Conservation (phyloP, 2,113 vertebrate species). For the Amblyopsis rosae region DNA sequence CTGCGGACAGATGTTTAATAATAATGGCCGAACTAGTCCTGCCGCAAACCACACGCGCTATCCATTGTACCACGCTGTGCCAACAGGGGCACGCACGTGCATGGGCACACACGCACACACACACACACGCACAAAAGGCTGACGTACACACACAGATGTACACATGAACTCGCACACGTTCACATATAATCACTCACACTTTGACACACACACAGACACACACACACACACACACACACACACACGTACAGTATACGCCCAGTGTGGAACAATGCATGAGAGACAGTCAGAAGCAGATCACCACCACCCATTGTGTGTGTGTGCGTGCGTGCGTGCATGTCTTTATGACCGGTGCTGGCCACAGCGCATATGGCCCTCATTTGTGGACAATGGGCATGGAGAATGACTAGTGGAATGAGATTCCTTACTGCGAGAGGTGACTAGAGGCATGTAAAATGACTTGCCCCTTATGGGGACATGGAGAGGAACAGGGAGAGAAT, state of each 20-base stretch:
- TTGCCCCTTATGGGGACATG: conserved; percentile 67
- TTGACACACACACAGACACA: conserved; percentile 52
- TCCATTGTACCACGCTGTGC: conserved; percentile 52
- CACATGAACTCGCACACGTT: conserved; percentile 23
- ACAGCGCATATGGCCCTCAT: conserved; percentile 75
- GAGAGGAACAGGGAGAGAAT: conserved; percentile 32
- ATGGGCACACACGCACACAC: conserved; percentile 19
- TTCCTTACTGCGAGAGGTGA: conserved; percentile 71
- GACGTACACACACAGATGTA: background rate
- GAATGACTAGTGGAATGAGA: conserved; percentile 67
- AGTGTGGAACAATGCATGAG: too few species aligned
- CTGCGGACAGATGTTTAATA: conserved; percentile 77
- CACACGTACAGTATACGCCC: conserved; percentile 27
- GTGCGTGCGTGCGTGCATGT: conserved; percentile 21
- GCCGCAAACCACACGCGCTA: conserved; percentile 67
- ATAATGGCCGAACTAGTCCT: conserved; percentile 69
- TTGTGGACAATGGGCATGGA: conserved; percentile 70
- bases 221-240: conserved; percentile 55
- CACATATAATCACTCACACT: conserved; percentile 39
- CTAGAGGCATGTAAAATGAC: conserved; percentile 71
- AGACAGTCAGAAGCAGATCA: conserved; percentile 13
- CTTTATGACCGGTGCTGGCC: conserved; percentile 69
- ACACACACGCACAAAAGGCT: conserved; percentile 16
- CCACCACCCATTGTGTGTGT: conserved; percentile 8
- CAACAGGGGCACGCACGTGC: conserved; percentile 36